Evolutionary conservation across 2,888 invertebrate species (phyloP).

Genomic region (Amitus sp.): DNA sequence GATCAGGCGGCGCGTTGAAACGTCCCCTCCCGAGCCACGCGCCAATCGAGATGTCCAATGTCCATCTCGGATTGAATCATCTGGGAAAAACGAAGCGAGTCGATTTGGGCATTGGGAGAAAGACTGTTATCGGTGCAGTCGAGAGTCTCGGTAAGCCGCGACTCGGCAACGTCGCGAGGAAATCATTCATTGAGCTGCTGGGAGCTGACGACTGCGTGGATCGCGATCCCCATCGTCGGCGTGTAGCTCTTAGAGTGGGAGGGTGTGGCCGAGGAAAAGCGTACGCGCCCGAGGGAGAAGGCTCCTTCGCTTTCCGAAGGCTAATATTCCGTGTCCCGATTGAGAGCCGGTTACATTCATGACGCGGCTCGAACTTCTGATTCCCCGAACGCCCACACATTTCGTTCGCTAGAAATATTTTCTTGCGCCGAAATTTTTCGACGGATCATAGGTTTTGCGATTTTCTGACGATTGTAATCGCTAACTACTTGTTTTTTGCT

Average conservation of each 20-base stretch:
- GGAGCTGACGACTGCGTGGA: slow-evolving; percentile 31
- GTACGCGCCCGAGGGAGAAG: neutral
- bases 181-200: slow-evolving; percentile 64
- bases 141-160: too few relatives aligned
- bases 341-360: neutral
- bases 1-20: too few relatives aligned
- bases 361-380: neutral
- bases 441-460: too few relatives aligned
- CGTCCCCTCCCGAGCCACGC: too few relatives aligned
- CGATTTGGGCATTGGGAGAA: too few relatives aligned
- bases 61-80: neutral
- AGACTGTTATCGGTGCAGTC: too few relatives aligned
- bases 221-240: neutral
- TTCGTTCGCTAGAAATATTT: neutral
- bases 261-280: slow-evolving; percentile 4
- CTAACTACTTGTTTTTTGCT: too few relatives aligned
- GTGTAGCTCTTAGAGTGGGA: neutral
- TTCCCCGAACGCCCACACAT: slow-evolving; percentile 3
- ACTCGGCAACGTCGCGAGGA: slow-evolving; percentile 60
- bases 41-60: slow-evolving; percentile 7
- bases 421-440: too few relatives aligned
- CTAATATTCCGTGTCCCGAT: slow-evolving; percentile 8
- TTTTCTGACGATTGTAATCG: neutral
- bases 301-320: slow-evolving; percentile 9
- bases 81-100: too few relatives aligned